Evolutionary conservation across 2,797 vertebrate genomes (phyloP), one percentile per base, ranked within the genome.

Genomic region (Molossus molossus): DNA sequence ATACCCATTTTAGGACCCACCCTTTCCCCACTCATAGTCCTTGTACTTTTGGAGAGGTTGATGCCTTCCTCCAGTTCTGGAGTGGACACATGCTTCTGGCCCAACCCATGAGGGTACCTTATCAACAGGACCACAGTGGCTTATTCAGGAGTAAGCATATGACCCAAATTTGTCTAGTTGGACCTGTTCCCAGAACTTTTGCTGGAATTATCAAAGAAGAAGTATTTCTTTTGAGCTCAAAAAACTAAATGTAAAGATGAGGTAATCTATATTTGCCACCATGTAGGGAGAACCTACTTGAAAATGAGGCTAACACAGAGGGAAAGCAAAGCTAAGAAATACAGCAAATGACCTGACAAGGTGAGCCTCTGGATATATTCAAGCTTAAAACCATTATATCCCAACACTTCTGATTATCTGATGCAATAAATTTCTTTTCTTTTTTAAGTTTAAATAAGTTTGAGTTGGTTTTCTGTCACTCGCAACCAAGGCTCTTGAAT

Each of bases 391-490:
- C 17, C 21, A 9, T 73, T 11, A 37, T 5, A 75, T 77, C 20
- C 50, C 62, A 93, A 86, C 6, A 8, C 10, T 72, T 81, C 79
- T 48, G 29, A 81, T 85, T 87, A 64, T 48, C 50, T 79, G 33
- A 50, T 48, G 25, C 29, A 62, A 33, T 33, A 64, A 70, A 79
- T 62, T 10, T 6, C 12, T 2, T 12, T 58, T 72, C 15, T 57
- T 53, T 69, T 11, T 80, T 76, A 81, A 37, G 29, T 50, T 82
- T 86, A 21, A 87, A 53, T 27, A 82, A 86, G 21, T 86, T 75
- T 50, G 29, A 89, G 12, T 18, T 80, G 37, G 15, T 45, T 94
- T 95, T 89, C 79, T 95, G 55, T 82, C 77, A 11, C 72, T 82
- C 67, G 57, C 33, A 77, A 87, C n/a, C 55, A 72, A 80, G 70